Evolutionary conservation across 2,113 vertebrate genomes (phyloP).

Genomic region (Uria aalge): DNA sequence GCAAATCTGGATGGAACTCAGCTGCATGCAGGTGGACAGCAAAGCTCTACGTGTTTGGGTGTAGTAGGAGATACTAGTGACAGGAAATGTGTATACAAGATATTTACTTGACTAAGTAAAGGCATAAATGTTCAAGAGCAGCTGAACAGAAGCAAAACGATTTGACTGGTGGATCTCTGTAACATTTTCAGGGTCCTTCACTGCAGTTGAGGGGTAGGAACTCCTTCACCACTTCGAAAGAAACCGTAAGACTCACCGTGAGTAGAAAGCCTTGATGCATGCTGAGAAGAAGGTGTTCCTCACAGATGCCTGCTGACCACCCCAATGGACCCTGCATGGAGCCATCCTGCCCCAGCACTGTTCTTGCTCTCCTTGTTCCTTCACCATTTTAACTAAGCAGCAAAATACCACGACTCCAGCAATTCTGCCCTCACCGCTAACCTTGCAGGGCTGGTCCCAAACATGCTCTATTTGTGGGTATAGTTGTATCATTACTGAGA

Average conservation of each 20-base stretch:
- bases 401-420: neutral
- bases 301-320: neutral
- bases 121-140: neutral
- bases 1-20: neutral
- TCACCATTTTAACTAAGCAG: neutral
- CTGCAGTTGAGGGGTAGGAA: neutral
- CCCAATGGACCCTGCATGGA: neutral
- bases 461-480: neutral
- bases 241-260: rapidly evolving
- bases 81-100: neutral
- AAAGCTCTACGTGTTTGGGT: neutral
- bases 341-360: neutral
- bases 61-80: neutral
- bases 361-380: neutral
- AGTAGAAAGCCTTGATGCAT: neutral
- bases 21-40: neutral
- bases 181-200: neutral
- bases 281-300: neutral
- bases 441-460: neutral
- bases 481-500: neutral
- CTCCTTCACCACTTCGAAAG: neutral
- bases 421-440: neutral
- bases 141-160: neutral
- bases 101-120: neutral
- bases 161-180: neutral